Evolutionary conservation across 2,888 invertebrate species (phyloP).

Genomic region (Hyposoter didymator): DNA sequence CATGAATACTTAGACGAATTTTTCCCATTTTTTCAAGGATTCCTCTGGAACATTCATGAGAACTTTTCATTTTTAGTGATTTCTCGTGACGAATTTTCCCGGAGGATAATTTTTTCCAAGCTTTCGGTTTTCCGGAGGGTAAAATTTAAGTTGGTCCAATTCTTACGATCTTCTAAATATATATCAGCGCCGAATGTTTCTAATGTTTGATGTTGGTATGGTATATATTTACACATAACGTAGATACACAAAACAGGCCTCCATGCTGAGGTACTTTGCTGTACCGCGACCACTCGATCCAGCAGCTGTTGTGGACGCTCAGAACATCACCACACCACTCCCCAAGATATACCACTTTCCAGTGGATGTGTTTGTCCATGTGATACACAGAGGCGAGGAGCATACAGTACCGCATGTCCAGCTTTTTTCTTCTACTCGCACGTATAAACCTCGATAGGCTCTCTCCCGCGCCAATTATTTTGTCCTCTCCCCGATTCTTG

Average conservation of each 20-base stretch:
- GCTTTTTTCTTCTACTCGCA: conserved; percentile 20
- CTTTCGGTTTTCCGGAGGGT: not conserved
- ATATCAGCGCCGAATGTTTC: not conserved
- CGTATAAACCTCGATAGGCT: conserved; percentile 40
- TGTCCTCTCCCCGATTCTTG: conserved; percentile 60
- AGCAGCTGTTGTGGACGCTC: conserved; percentile 68
- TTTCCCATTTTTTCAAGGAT: not conserved
- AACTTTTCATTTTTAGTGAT: not conserved
- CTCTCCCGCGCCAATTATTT: conserved; percentile 66
- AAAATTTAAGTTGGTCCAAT: not conserved
- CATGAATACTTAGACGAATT: not conserved
- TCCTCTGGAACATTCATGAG: not conserved
- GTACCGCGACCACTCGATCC: conserved; percentile 65
- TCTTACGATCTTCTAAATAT: not conserved
- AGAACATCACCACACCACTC: conserved; percentile 47
- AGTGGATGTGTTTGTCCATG: conserved; percentile 7
- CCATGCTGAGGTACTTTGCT: conserved; percentile 31
- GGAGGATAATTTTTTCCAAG: not conserved
- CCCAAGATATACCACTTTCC: conserved; percentile 27
- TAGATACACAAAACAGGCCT: conserved; percentile 44
- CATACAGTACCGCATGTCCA: conserved; percentile 37
- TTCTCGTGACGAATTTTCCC: not conserved
- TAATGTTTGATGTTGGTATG: conserved; percentile 22
- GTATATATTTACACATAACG: conserved; percentile 15
- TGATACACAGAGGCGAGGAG: not conserved